Evolutionary conservation across 1,140 invertebrate species (phyloP).

Genomic region (Drosophila oshimai): DNA sequence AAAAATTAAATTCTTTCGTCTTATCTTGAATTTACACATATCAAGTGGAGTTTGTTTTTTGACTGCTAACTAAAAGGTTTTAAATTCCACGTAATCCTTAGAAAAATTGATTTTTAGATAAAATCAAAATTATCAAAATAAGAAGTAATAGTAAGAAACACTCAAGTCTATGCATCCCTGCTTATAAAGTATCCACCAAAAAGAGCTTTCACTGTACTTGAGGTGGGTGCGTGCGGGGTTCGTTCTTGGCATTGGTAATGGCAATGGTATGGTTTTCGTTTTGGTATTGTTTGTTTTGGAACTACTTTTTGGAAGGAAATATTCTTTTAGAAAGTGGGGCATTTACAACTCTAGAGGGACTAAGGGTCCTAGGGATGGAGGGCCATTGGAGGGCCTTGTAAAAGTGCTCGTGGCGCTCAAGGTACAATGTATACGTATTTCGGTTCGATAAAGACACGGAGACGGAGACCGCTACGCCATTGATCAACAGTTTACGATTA

Average conservation of each 20-base stretch:
- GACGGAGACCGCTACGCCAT: conserved; percentile 52
- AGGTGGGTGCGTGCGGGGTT: conserved; percentile 6
- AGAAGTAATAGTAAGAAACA: too few species aligned
- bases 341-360: conserved; percentile 5
- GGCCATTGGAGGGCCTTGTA: neutral
- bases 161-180: too few species aligned
- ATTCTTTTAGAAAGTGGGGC: neutral
- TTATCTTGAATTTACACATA: too few species aligned
- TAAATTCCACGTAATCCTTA: too few species aligned
- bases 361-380: neutral
- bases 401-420: conserved; percentile 7
- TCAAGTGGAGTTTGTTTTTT: too few species aligned
- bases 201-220: conserved; percentile 1
- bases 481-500: conserved; percentile 67
- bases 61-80: too few species aligned
- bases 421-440: conserved; percentile 42
- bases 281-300: conserved; percentile 18
- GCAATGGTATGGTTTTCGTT: conserved; percentile 51
- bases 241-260: conserved; percentile 63
- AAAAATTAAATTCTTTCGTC: too few species aligned
- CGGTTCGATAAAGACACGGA: conserved; percentile 27
- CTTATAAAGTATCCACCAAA: neutral
- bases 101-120: too few species aligned
- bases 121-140: too few species aligned
- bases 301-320: conserved; percentile 29